Base-by-base conservation (phyloP, 1,140 invertebrate species). In the Rhagoletis pomonella region DNA sequence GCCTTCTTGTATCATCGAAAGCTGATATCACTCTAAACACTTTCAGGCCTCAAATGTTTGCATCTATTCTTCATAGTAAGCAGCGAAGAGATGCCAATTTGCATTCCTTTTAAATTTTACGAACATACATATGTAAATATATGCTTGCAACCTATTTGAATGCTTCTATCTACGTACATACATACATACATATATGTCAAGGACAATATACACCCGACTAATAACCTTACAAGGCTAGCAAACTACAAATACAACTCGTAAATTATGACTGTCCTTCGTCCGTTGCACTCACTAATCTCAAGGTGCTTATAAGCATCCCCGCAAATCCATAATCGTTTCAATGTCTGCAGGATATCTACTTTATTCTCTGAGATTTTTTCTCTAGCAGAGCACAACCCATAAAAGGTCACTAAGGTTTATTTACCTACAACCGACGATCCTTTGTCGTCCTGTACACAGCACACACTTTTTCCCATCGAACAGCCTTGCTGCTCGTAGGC, bases 271-370 rank as follows among this genome's bases (percentile, higher is more conserved):
- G 12, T 73, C 17, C 73, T 50, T 14, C 17, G 60, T 50, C 69
- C 44, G 3, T 9, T 55, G 7, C 0, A 9, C 73, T 6, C 73
- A 9, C 50, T 55, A 58, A 81, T 81, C 47, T 81, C n/a, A 29
- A 81, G 73, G 47, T 81, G 73, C 19, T 81, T 55, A 55, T 9
- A 55, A 19, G 5, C 19, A 55, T 6, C 44, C 42, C 67, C 73
- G 9, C 14, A 58, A 81, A 81, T 50, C 73, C 73, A 81, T 81
- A 81, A 81, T 81, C 73, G 73, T 81, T 81, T 0, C 73, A 77
- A 55, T 77, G 47, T 55, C 47, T 50, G 50, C 73, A 81, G 42
- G 50, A 58, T 1, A 55, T 58, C 67, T 44, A n/a, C 17, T 69
- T 12, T 55, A 55, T 5, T 55, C 19, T 50, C 12, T 50, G 7